Percentiles rank a stretch among this genome's conserved stretches.
phyloP scores from a whole-genome alignment of 2,113 vertebrate species.

The Montifringilla adamsi region DNA sequence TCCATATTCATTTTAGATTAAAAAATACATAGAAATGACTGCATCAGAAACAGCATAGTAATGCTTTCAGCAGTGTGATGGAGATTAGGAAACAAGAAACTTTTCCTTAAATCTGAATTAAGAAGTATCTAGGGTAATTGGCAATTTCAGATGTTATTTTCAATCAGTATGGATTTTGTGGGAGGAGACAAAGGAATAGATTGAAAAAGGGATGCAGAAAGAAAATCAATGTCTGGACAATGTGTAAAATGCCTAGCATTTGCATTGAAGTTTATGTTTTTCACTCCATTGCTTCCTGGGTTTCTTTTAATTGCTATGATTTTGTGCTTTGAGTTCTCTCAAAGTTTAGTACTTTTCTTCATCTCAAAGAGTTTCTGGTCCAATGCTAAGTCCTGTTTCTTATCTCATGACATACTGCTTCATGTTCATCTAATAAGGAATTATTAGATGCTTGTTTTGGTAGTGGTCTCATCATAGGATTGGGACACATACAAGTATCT shows the following conservation, averaged over 20 bases:
- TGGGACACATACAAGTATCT: not conserved
- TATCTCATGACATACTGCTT: accelerated
- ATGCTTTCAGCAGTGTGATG: not conserved
- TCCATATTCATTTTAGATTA: not conserved
- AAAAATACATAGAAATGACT: not conserved
- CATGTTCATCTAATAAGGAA: not conserved
- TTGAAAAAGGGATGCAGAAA: not conserved
- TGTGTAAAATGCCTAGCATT: not conserved
- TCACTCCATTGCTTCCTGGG: not conserved
- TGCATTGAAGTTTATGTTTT: not conserved
- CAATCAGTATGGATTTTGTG: not conserved
- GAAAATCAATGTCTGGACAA: not conserved
- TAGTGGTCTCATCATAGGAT: not conserved
- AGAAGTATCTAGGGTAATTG: not conserved
- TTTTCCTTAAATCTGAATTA: not conserved
- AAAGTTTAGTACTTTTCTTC: not conserved
- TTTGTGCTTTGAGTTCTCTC: not conserved
- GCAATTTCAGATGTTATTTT: not conserved
- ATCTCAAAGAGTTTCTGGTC: not conserved
- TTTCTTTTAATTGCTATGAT: not conserved
- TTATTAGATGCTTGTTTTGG: not conserved
- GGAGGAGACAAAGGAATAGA: not conserved
- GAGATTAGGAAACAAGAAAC: not conserved
- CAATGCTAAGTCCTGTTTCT: not conserved
- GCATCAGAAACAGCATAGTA: not conserved